phyloP scores from a whole-genome alignment of 2,888 invertebrate species.

The Phoronis australis region DNA sequence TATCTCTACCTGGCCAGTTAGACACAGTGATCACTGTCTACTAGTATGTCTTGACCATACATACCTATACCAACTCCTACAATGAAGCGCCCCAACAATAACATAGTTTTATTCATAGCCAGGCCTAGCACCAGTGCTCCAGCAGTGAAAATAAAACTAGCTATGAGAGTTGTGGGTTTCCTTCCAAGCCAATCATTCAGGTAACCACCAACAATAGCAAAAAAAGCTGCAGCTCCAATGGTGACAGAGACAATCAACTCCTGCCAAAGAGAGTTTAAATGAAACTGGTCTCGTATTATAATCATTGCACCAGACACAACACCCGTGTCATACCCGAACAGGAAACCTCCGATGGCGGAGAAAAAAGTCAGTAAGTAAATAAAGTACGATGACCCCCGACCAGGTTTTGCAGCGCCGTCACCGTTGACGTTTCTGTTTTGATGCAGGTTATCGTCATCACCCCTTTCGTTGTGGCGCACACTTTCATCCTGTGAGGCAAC shows the following conservation, averaged over 20 bases:
- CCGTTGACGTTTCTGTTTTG: no score
- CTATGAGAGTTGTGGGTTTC: slow-evolving; percentile 52
- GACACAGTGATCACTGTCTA: no score
- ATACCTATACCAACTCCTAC: slow-evolving; percentile 53
- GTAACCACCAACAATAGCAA: slow-evolving; percentile 49
- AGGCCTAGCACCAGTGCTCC: slow-evolving; percentile 53
- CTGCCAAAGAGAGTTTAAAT: slow-evolving; percentile 53
- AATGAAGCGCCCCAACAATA: slow-evolving; percentile 50
- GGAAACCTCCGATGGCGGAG: slow-evolving; percentile 55
- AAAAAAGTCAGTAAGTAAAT: slow-evolving; percentile 35
- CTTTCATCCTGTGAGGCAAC: no score
- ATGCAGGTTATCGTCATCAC: no score
- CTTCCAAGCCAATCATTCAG: slow-evolving; percentile 54
- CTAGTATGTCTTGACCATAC: no score
- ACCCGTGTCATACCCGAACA: slow-evolving; percentile 62
- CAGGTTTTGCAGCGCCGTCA: no score
- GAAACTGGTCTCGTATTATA: slow-evolving; percentile 48
- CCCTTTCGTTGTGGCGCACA: no score
- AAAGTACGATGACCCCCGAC: no score
- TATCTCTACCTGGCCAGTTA: no score
- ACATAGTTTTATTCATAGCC: slow-evolving; percentile 28
- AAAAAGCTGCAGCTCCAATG: slow-evolving; percentile 52
- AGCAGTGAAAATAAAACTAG: slow-evolving; percentile 51
- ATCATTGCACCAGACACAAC: slow-evolving; percentile 58
- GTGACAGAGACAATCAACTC: slow-evolving; percentile 56